A percentile compares a stretch with the other conserved stretches of the same genome.
Evolutionary conservation across 2,888 invertebrate species (phyloP).

Genomic region (Ephialtes manifestator): DNA sequence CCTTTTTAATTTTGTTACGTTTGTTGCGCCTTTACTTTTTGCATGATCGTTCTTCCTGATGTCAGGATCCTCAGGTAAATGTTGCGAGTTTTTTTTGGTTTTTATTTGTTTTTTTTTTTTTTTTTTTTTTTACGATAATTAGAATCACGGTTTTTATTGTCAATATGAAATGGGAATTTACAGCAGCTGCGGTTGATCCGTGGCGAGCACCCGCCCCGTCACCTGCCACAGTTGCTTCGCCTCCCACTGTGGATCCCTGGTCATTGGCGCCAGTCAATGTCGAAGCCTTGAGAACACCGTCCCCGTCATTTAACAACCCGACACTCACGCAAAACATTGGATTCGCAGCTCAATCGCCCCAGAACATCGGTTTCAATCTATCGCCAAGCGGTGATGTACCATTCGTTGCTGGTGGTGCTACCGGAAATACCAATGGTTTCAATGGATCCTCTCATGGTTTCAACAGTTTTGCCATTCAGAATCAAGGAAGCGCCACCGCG

Average conservation of each 20-base stretch:
- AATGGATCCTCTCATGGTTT: constrained; percentile 80
- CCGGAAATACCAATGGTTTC: constrained; percentile 82
- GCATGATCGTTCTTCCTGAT: constrained; percentile 63
- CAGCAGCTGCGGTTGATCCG: constrained; percentile 83
- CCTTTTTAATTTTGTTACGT: constrained; percentile 44
- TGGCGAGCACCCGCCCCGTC: constrained; percentile 80
- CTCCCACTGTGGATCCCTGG: constrained; percentile 87
- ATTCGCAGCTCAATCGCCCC: constrained; percentile 79
- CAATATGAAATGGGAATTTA: constrained; percentile 69
- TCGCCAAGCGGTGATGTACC: constrained; percentile 72
- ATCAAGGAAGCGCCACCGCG: constrained; percentile 76
- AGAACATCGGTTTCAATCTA: constrained; percentile 82
- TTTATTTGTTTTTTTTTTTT: background rate
- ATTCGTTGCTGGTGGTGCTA: constrained; percentile 64
- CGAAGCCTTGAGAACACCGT: constrained; percentile 75
- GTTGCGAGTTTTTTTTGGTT: constrained; percentile 28
- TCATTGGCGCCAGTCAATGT: constrained; percentile 84
- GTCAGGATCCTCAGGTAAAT: constrained; percentile 74
- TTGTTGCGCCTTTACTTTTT: constrained; percentile 54
- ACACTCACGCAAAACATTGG: constrained; percentile 80
- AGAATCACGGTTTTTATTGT: constrained; percentile 19
- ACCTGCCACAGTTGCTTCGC: constrained; percentile 76
- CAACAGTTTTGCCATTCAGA: constrained; percentile 78
- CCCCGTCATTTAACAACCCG: constrained; percentile 78
- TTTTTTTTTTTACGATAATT: constrained; percentile 19